A percentile compares a stretch with the other conserved stretches of the same genome.
Conservation (phyloP, 2,113 vertebrate species). For the Aptenodytes patagonicus region DNA sequence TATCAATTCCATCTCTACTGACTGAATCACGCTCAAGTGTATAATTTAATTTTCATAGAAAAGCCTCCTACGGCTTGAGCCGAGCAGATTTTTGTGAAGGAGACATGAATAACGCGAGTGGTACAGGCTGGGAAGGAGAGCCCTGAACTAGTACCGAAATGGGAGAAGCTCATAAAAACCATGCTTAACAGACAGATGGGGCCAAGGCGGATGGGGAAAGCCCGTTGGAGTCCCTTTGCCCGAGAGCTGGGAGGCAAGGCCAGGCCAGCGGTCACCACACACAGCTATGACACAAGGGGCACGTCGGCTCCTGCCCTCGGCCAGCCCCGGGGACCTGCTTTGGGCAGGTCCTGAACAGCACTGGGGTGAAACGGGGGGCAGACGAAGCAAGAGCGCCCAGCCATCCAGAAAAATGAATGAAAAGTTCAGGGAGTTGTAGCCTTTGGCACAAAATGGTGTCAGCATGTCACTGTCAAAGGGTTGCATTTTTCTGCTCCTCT, state of each 20-base stretch:
- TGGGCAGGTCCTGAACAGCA: neutral
- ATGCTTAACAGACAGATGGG: neutral
- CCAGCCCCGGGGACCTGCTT: rapidly evolving
- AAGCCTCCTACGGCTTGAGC: neutral
- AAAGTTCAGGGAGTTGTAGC: neutral
- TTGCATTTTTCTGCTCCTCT: neutral
- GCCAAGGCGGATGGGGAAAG: neutral
- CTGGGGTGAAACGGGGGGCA: rapidly evolving
- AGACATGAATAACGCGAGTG: neutral
- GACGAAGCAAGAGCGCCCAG: neutral
- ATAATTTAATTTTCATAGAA: neutral
- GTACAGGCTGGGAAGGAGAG: neutral
- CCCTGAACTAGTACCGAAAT: neutral
- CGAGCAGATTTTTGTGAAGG: neutral
- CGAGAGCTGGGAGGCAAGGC: neutral
- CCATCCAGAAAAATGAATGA: neutral
- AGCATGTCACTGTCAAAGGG: neutral
- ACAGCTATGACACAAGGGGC: rapidly evolving
- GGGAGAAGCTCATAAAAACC: neutral
- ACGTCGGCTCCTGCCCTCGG: rapidly evolving
- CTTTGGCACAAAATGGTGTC: neutral
- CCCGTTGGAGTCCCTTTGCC: neutral
- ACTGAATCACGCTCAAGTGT: neutral
- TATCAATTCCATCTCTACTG: neutral
- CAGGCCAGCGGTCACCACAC: neutral